Evolutionary conservation across 2,113 vertebrate genomes (phyloP).

Genomic region (Coptodon bakossiorum): DNA sequence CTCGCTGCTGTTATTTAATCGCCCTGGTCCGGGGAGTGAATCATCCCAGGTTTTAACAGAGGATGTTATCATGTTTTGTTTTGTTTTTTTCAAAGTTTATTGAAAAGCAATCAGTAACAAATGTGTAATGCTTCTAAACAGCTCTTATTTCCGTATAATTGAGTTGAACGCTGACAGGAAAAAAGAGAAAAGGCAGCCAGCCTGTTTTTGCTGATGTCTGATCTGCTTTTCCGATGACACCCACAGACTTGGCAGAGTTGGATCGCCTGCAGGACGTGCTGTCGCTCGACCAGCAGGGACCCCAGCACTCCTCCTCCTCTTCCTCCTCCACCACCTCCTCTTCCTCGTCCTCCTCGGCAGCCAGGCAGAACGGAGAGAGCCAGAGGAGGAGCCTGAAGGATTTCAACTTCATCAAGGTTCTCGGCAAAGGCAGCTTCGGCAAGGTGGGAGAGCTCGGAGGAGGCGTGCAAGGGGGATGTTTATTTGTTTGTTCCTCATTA

Average conservation of each 20-base stretch:
- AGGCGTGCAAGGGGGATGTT: background rate
- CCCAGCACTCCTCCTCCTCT: conserved; percentile 77
- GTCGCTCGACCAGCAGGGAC: conserved; percentile 88
- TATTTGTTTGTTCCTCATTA: background rate
- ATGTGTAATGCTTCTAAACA: background rate
- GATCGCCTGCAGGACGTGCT: conserved; percentile 90
- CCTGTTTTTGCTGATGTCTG: conserved; percentile 18
- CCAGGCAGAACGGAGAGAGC: conserved; percentile 86
- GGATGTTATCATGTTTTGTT: background rate
- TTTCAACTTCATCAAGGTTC: conserved; percentile 97
- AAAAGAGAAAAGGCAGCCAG: background rate
- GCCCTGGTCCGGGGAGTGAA: background rate
- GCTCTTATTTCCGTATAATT: background rate
- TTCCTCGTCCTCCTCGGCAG: conserved; percentile 74
- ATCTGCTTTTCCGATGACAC: conserved; percentile 23
- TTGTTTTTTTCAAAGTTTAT: background rate
- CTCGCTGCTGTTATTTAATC: background rate
- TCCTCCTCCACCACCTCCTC: conserved; percentile 74
- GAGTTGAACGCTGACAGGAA: background rate
- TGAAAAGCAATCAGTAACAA: background rate
- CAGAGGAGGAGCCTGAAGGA: conserved; percentile 88
- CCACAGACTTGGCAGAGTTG: conserved; percentile 86
- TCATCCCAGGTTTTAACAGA: background rate
- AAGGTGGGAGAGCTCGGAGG: conserved; percentile 74
- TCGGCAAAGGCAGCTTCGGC: conserved; percentile 98